Evolutionary conservation across 2,113 vertebrate species (phyloP), one percentile per base, ranked within the genome.

Genomic region (Hassar affinis): DNA sequence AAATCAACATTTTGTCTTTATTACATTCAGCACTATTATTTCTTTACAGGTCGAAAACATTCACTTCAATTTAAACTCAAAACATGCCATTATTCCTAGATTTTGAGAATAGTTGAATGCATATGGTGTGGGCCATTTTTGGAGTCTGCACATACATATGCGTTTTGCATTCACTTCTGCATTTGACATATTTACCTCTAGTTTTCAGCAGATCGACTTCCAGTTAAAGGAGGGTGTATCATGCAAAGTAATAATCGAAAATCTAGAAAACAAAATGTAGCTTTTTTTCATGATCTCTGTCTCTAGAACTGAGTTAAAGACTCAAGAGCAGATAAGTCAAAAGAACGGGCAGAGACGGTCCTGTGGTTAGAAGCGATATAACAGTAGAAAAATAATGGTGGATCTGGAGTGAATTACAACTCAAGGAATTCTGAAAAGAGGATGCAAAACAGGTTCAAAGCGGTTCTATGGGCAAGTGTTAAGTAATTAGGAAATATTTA

Each of bases 371-470:
- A 54, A 75, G 52, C 7, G 17, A 75, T 33, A 10, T 20, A 52
- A 47, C n/a, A 14, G 69, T 49, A 2, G 69, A n/a, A 49, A 49
- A 27, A 11, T 15, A 71, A 69, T 10, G 12, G 72, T 10, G 49
- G 6, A 76, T 76, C 72, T 54, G 72, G 72, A 76, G 49, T 54
- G 27, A 52, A 75, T 75, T 75, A 52, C 27, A 33, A 4, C 45
- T 74, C 45, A 15, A 15, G 51, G 17, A 20, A 76, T 76, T 76
- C 49, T 4, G n/a, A 52, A 51, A 6, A 30, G 9, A 54, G 49
- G 30, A 76, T 76, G 27, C 49, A 52, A 30, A 75, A 33, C 49
- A 75, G 49, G 27, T 75, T 75, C 3, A 74, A 74, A 2, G 25
- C 45, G 30, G 69, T 72, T 42, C 2, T 20, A 47, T 45, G n/a